Base-by-base conservation (phyloP, 1,140 invertebrate genomes). In the Bicyclus anynana region DNA sequence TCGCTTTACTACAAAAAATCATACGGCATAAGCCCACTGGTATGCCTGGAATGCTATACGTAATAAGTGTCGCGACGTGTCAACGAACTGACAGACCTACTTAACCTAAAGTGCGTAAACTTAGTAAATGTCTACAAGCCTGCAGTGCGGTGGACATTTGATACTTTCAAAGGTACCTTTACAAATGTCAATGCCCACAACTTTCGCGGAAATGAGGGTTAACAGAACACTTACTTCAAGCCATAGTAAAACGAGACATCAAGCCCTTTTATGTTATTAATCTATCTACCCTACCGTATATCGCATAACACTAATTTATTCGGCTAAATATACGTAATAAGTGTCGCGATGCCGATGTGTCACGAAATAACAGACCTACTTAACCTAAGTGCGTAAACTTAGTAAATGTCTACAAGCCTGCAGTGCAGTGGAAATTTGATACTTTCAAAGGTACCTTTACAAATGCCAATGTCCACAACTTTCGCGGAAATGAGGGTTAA, bases 291-390 rank as follows among this genome's bases (percentile, higher is more conserved):
- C 23, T 4, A 7, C 7, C 3, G 23, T 7, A 26, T 26, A 4
- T 26, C 23, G 23, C 23, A 7, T 26, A 7, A 7, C 23, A 26
- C 23, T 3, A 4, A 3, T 26, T 26, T 3, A 26, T 3, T 4
- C 23, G 23, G 3, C 23, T 26, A 26, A 26, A 26, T n/a, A n/a
- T 12, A 12, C 9, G 29, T 33, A 33, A 12, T 33, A 33, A 12
- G 12, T 55, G 21, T 55, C 37, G 18, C 23, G 23, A 26, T n/a
- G n/a, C n/a, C 35, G 16, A n/a, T 29, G 35, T 20, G 54, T 57
- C 54, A 57, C 33, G 54, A 50, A 57, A 46, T 29, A n/a, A 18
- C 49, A 49, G 47, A 57, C 54, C 54, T 57, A 57, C 5, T 50
- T 57, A n/a, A n/a, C n/a, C n/a, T n/a, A 37, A 14, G 33, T 21